Evolutionary conservation across 2,797 vertebrate genomes (phyloP), one percentile per base, ranked within the genome.

Genomic region (Capromys pilorides): DNA sequence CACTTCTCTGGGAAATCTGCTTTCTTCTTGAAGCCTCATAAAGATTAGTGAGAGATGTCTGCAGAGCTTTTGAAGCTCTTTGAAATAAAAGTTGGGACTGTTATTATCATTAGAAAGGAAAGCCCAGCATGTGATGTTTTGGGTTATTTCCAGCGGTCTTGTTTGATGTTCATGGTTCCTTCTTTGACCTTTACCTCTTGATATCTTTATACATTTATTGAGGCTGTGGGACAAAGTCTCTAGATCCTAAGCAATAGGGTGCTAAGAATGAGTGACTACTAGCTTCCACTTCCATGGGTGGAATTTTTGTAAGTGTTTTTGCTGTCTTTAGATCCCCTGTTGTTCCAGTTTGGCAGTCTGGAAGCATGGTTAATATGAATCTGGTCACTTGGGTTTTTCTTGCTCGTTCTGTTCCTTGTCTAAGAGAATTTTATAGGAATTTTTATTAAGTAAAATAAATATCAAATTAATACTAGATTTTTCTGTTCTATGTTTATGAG

Each of bases 171-270:
- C 67, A 3, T 45, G 69, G 81, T 95, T 95, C 80, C 66, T 92
- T 95, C 93, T 96, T 86, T 95, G 96, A 97, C 97, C 97, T 97
- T 97, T 97, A 96, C 95, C 80, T 94, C 92, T 95, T 89, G 91
- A 94, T 97, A 97, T 96, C 95, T 97, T 97, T 97, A 97, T 97
- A 91, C 67, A 24, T 97, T 97, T 97, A 97, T 97, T 94, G 97
- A 97, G 92, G 92, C 92, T 91, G 45, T 96, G 95, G 97, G 95
- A 93, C 96, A 97, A 97, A 97, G 97, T 97, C 96, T 97, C 73
- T 88, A 85, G 94, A 95, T 91, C 62, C 87, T 89, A 87, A 96
- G 88, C 88, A 93, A 61, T 64, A 67, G 57, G 31, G 75, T 92
- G n/a, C 80, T 94, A 90, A 95, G 89, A 94, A 84, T 78, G 87